These are phyloP conservation scores for Clupea harengus DNA, from an alignment of 2,113 vertebrate genomes.

Conservation along the genomic window DNA sequence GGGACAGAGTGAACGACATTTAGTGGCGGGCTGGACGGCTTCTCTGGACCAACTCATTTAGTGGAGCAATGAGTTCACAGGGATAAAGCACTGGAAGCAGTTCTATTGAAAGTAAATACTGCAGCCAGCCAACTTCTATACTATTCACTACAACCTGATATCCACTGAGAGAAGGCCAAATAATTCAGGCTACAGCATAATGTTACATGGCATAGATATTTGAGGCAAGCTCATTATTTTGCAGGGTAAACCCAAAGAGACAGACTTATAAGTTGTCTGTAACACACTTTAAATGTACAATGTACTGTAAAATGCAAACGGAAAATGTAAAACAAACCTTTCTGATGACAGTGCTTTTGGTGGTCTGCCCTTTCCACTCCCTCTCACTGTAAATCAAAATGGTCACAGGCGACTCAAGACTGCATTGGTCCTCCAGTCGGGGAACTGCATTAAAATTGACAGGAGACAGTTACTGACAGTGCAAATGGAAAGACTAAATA, in stretches of 20 bases:
- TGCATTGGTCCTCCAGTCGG: slow-evolving; percentile 70
- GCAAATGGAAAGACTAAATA: neutral
- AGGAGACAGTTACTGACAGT: neutral
- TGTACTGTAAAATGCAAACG: neutral
- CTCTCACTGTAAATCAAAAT: slow-evolving; percentile 85
- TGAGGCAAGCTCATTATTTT: neutral
- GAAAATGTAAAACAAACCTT: slow-evolving; percentile 71
- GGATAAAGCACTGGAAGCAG: neutral
- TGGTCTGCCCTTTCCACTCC: slow-evolving; percentile 91
- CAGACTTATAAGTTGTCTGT: too few species aligned
- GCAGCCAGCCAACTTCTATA: neutral
- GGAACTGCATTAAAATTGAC: slow-evolving; percentile 45
- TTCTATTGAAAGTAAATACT: neutral
- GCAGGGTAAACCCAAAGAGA: too few species aligned
- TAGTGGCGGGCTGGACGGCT: too few species aligned
- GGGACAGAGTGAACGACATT: too few species aligned
- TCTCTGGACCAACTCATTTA: too few species aligned
- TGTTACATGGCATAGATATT: too few species aligned
- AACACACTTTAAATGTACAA: too few species aligned
- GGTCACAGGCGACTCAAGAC: slow-evolving; percentile 80
- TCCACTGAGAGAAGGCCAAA: too few species aligned
- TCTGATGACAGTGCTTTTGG: slow-evolving; percentile 83
- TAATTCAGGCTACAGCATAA: too few species aligned
- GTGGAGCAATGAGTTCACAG: neutral
- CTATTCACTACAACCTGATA: neutral